Evolutionary conservation across 2,797 vertebrate species (phyloP), one percentile per base, ranked within the genome.

Genomic region (Acridotheres tristis): DNA sequence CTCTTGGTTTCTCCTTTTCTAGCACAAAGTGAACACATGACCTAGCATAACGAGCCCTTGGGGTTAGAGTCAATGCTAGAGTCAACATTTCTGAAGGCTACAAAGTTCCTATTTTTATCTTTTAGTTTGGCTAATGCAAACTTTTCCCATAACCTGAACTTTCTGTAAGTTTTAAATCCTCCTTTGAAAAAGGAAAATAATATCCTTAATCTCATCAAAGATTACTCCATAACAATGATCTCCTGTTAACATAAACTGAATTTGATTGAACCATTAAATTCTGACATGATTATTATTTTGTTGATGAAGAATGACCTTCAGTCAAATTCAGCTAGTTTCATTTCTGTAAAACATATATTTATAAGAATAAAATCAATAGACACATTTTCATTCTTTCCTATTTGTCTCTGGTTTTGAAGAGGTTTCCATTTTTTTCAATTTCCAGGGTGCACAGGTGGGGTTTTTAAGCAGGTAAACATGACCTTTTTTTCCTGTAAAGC

Each of bases 311-410:
- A 91, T 88, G 76, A 74, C 45, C 67, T 81, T 58, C 6, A 2
- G 69, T 86, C 90, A 81, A 83, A 86, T 58, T 75, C 75, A 68
- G 43, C 78, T 21, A 16, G 15, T 83, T 84, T 93, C 47, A 84
- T 89, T 91, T 92, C 50, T 81, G 50, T 59, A 81, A 84, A 89
- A 47, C 30, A 57, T 30, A 29, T 69, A 87, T 92, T 92, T 75
- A 16, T 83, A 50, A 42, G 57, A 61, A 59, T 45, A 59, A 63
- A 80, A 82, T 89, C 73, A 53, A 84, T 84, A 53, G 30, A 32
- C 3, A 21, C 20, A 3, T 69, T 90, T 88, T 62, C 42, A n/a
- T 61, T 29, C 23, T 13, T 48, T 71, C 17, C 16, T 72, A 83
- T 85, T 89, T 91, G 25, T 71, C 16, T 77, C 38, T 67, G 3